Evolutionary conservation across 1,140 invertebrate genomes (phyloP).

Genomic region (Chymomyza costata): DNA sequence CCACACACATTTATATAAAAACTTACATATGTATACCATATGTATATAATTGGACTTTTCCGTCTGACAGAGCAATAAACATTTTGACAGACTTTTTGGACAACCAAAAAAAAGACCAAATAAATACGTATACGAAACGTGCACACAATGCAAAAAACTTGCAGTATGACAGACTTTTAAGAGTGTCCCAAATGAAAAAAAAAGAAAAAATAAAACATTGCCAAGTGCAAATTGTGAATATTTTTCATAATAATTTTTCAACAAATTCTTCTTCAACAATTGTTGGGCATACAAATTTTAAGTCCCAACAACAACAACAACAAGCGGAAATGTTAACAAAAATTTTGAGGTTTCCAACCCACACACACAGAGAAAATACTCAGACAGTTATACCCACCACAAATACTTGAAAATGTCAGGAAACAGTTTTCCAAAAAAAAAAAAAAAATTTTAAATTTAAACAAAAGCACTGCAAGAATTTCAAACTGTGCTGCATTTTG

Average conservation of each 20-base stretch:
- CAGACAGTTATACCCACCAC: too few species aligned
- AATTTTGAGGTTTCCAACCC: conserved; percentile 21
- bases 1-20: too few species aligned
- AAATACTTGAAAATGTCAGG: conserved; percentile 31
- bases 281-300: conserved; percentile 40
- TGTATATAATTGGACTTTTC: conserved; percentile 18
- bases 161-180: conserved; percentile 28
- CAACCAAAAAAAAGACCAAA: background rate
- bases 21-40: too few species aligned
- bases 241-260: conserved; percentile 38
- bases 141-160: conserved; percentile 3
- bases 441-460: too few species aligned
- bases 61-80: conserved; percentile 29
- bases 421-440: too few species aligned
- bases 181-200: conserved; percentile 13
- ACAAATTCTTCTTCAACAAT: conserved; percentile 38
- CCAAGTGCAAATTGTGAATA: conserved; percentile 37
- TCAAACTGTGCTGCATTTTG: conserved; percentile 23
- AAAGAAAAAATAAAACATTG: conserved; percentile 6
- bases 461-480: too few species aligned
- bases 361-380: background rate
- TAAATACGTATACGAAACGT: background rate
- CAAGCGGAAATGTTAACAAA: conserved; percentile 35
- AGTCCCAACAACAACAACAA: conserved; percentile 8
- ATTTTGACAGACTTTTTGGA: conserved; percentile 23